Percentiles rank a stretch among this genome's conserved stretches.
Conservation (phyloP, 1,140 invertebrate genomes). For the Megalonaias nervosa region DNA sequence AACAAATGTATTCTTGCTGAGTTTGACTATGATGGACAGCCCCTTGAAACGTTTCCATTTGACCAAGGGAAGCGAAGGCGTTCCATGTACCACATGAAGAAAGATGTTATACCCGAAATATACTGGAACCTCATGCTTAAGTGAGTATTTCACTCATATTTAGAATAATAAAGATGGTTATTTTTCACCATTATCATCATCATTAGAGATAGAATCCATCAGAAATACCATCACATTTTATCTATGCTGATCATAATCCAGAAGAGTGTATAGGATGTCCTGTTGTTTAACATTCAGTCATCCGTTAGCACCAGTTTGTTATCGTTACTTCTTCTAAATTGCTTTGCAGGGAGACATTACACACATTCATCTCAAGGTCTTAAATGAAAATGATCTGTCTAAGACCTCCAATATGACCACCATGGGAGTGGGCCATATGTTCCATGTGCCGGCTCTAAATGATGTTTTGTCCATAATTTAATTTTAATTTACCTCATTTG, state of each 20-base stretch:
- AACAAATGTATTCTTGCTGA: constrained; percentile 91
- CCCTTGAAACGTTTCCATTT: constrained; percentile 94
- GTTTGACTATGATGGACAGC: constrained; percentile 91
- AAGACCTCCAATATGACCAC: no score
- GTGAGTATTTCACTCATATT: constrained; percentile 66
- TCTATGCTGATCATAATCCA: not conserved
- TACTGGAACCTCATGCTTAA: constrained; percentile 95
- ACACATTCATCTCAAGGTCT: no score
- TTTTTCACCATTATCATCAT: not conserved
- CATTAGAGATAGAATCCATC: not conserved
- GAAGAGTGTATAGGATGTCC: not conserved
- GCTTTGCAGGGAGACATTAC: no score
- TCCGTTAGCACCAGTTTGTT: not conserved
- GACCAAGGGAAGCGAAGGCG: constrained; percentile 88
- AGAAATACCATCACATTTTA: not conserved
- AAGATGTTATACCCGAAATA: constrained; percentile 87
- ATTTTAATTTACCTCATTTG: no score
- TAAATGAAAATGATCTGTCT: no score
- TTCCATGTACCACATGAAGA: constrained; percentile 89
- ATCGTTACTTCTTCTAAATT: not conserved
- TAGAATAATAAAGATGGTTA: not conserved
- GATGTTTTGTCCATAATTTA: no score
- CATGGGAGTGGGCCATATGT: no score
- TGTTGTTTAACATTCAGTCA: not conserved
- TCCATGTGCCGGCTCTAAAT: no score